Base-by-base conservation (phyloP, 2,113 vertebrate genomes). In the Mirounga angustirostris region DNA sequence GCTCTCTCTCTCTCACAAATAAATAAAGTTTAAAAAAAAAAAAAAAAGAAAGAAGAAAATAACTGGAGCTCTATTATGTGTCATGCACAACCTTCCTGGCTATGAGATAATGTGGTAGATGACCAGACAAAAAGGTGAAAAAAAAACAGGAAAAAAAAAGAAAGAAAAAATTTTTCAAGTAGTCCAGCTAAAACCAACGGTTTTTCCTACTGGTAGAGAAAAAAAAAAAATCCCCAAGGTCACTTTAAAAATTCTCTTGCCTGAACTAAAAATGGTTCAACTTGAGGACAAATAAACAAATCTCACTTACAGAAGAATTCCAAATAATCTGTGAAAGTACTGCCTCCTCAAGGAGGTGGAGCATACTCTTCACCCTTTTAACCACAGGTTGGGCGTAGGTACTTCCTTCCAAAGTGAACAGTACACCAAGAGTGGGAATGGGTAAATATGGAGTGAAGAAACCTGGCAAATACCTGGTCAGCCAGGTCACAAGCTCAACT, bases 231-330 rank as follows among this genome's bases (percentile, higher is more conserved):
- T 15, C 12, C 50, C 24, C 26, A 16, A 71, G 28, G 13, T 87
- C 36, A 50, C 52, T 79, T 90, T 69, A 85, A 92, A 85, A 76
- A 28, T 54, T 80, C 52, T 97, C 71, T 21, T 92, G 83, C 28
- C 74, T 78, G 26, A 73, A 96, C 58, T 78, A 81, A 76, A 78
- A 63, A 78, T 43, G 30, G 46, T 3, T 80, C 5, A 3, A 67
- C n/a, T 43, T 59, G 58, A 79, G 33, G 19, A 18, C 67, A 58
- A 74, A 74, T 0, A 91, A 30, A 46, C 9, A 82, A 33, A 84
- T 33, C 9, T 92, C n/a, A 69, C 28, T 36, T 3, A 82, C 0
- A 84, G 50, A 80, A 46, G 21, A 92, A 90, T 76, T 65, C 52
- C 14, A 40, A 46, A 84, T 12, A 56, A 40, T 19, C 50, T 26